These are phyloP conservation scores for Bruchidius siliquastri DNA, from an alignment of 2,888 invertebrate species.

Conservation along the genomic window DNA sequence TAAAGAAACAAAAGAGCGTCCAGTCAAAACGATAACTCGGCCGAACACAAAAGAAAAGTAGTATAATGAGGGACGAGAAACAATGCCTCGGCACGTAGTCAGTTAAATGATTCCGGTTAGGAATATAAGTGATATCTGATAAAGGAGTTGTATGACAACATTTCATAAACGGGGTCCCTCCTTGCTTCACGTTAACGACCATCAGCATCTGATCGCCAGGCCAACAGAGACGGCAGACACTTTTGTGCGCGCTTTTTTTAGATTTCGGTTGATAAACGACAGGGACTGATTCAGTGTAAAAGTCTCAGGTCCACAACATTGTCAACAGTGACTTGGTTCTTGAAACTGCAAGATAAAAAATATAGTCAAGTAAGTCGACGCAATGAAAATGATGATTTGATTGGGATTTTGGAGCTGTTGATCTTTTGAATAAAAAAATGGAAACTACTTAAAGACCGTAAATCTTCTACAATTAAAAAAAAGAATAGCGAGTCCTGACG, in stretches of 20 bases:
- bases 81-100: not conserved
- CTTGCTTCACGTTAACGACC: slow-evolving; percentile 17
- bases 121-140: slow-evolving; percentile 37
- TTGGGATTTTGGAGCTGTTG: too few species aligned
- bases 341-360: too few species aligned
- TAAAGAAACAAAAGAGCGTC: too few species aligned
- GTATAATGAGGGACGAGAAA: not conserved
- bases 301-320: too few species aligned
- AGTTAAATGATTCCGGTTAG: not conserved
- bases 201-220: not conserved
- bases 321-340: too few species aligned
- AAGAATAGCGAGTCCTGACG: too few species aligned
- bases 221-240: not conserved
- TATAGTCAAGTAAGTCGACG: too few species aligned
- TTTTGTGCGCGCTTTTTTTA: not conserved
- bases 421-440: too few species aligned
- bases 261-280: not conserved
- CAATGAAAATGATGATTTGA: too few species aligned
- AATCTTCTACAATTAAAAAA: too few species aligned
- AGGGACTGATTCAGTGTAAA: not conserved
- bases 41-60: not conserved
- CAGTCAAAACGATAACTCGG: too few species aligned
- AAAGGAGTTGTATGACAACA: slow-evolving; percentile 45
- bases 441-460: too few species aligned
- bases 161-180: slow-evolving; percentile 43